Conservation (phyloP, 2,888 invertebrate genomes). For the Napeogenes sylphis region DNA sequence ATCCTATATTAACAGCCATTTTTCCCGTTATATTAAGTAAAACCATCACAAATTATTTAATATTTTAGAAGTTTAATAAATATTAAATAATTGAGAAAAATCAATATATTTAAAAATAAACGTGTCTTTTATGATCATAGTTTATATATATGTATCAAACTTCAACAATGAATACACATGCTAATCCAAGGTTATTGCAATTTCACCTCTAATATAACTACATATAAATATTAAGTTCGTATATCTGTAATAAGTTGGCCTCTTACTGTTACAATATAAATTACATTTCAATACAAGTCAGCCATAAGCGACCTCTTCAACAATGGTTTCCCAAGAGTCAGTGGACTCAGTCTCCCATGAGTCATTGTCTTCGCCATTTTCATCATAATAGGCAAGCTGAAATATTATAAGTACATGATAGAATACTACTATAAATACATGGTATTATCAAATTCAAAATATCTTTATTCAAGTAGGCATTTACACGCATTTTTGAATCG, state of each 20-base stretch:
- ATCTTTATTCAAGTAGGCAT: too few species aligned
- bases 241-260: not conserved
- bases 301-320: conserved; percentile 67
- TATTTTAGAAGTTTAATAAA: not conserved
- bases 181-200: not conserved
- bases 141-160: too few species aligned
- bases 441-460: too few species aligned
- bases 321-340: conserved; percentile 73
- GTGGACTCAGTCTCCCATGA: conserved; percentile 66
- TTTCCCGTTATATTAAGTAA: not conserved
- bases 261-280: not conserved
- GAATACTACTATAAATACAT: not conserved
- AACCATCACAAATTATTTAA: not conserved
- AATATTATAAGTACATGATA: conserved; percentile 22
- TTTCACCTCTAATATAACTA: not conserved
- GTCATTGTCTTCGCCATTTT: conserved; percentile 50
- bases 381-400: conserved; percentile 61
- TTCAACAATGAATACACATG: not conserved
- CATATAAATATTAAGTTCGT: not conserved
- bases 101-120: too few species aligned
- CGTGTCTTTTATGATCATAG: too few species aligned
- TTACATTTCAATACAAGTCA: conserved; percentile 38
- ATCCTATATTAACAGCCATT: conserved; percentile 4
- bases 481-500: too few species aligned
- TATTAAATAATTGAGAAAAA: not conserved